Percentiles rank a stretch among this genome's conserved stretches.
These are phyloP conservation scores for Bombylius major DNA, from an alignment of 2,888 invertebrate species.

Conservation along the genomic window DNA sequence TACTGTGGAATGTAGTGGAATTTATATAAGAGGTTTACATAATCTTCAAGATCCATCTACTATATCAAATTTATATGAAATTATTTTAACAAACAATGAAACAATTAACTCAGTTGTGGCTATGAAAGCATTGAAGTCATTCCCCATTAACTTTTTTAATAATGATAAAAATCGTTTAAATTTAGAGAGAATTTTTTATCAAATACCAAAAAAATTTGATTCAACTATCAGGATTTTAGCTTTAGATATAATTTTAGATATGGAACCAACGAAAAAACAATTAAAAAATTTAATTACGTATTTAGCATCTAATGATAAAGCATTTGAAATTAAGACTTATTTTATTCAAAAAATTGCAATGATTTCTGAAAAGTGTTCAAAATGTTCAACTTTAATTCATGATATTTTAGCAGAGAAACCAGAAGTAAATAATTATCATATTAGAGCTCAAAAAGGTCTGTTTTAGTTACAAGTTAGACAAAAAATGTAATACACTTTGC, in stretches of 20 bases:
- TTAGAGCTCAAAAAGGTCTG: constrained; percentile 48
- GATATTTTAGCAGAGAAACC: constrained; percentile 34
- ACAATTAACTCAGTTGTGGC: constrained; percentile 49
- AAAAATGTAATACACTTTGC: background rate
- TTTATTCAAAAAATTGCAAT: constrained; percentile 48
- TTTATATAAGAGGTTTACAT: constrained; percentile 53
- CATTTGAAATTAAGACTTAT: constrained; percentile 54
- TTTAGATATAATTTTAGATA: constrained; percentile 52
- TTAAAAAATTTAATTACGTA: constrained; percentile 42
- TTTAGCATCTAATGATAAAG: constrained; percentile 39
- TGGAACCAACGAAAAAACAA: constrained; percentile 42
- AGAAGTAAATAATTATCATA: constrained; percentile 53
- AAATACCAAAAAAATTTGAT: constrained; percentile 47
- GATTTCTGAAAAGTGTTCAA: constrained; percentile 40
- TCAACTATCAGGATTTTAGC: constrained; percentile 59
- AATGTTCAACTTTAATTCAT: constrained; percentile 36
- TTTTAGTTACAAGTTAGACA: background rate
- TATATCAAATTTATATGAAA: constrained; percentile 45
- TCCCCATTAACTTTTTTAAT: constrained; percentile 32
- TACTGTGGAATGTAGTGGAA: constrained; percentile 43
- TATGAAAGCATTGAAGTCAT: constrained; percentile 50
- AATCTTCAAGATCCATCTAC: constrained; percentile 52
- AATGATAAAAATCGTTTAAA: constrained; percentile 34
- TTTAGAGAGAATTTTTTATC: constrained; percentile 47
- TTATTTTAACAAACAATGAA: constrained; percentile 40